These are phyloP conservation scores for Laticauda laticaudata DNA, from an alignment of 2,113 vertebrate species.

Conservation along the genomic window DNA sequence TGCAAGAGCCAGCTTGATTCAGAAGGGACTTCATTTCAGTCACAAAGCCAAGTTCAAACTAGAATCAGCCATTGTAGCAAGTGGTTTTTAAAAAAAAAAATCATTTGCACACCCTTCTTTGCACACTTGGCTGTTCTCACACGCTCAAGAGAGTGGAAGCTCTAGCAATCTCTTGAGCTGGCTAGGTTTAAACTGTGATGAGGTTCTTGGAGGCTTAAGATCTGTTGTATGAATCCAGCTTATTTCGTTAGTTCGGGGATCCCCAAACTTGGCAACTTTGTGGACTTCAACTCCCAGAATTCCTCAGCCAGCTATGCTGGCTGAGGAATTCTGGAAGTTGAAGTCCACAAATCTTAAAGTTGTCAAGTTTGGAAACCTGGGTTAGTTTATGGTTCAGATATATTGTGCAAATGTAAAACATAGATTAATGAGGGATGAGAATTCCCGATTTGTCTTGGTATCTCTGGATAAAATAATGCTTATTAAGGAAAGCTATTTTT, in stretches of 20 bases:
- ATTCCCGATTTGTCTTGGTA: neutral
- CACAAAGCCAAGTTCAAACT: neutral
- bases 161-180: neutral
- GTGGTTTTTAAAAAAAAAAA: neutral
- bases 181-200: neutral
- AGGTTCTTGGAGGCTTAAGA: neutral
- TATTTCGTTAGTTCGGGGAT: neutral
- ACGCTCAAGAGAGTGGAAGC: neutral
- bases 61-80: neutral
- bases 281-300: too few species aligned
- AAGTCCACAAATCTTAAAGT: too few species aligned
- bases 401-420: neutral
- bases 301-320: too few species aligned
- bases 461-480: neutral
- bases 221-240: neutral
- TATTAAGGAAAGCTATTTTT: neutral
- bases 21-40: neutral
- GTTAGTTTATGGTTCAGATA: neutral
- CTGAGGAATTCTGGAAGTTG: too few species aligned
- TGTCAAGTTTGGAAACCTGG: too few species aligned
- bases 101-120: neutral
- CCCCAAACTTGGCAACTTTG: too few species aligned
- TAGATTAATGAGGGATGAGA: neutral
- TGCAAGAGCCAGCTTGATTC: neutral
- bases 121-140: neutral